These are phyloP conservation scores for Etia nguti DNA, from an alignment of 2,113 vertebrate species.

Conservation along the genomic window DNA sequence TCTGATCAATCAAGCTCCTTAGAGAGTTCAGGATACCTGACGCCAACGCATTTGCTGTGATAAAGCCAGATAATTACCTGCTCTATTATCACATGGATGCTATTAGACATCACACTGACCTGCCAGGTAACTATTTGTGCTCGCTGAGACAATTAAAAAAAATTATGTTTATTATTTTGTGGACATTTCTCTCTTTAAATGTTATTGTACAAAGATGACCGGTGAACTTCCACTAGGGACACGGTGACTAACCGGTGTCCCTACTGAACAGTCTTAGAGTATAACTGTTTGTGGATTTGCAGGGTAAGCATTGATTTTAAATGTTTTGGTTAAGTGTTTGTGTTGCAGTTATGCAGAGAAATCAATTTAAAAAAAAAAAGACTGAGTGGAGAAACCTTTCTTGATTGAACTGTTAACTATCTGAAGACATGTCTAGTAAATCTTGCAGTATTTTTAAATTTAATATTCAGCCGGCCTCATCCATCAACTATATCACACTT, in stretches of 20 bases:
- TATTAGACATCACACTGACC: not conserved
- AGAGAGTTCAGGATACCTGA: not conserved
- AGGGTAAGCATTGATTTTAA: not conserved
- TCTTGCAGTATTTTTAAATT: not conserved
- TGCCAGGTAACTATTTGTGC: not conserved
- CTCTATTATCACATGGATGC: not conserved
- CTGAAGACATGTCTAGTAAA: not conserved
- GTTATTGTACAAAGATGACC: not conserved
- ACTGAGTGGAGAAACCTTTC: not conserved
- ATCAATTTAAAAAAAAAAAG: not conserved
- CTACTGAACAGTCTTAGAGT: not conserved
- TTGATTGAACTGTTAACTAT: not conserved
- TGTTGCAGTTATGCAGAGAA: not conserved
- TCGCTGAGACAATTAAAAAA: not conserved
- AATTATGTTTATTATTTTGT: not conserved
- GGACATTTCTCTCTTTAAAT: not conserved
- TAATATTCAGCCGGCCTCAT: not conserved
- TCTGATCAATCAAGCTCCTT: not conserved
- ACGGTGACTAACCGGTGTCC: not conserved
- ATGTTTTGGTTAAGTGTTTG: not conserved
- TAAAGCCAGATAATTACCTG: not conserved
- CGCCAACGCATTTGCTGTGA: accelerated
- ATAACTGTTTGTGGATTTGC: not conserved
- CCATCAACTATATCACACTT: not conserved
- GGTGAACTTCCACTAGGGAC: not conserved